These are phyloP conservation scores for Brachynemurus nebulosus DNA, from an alignment of 2,888 invertebrate species.

Conservation along the genomic window DNA sequence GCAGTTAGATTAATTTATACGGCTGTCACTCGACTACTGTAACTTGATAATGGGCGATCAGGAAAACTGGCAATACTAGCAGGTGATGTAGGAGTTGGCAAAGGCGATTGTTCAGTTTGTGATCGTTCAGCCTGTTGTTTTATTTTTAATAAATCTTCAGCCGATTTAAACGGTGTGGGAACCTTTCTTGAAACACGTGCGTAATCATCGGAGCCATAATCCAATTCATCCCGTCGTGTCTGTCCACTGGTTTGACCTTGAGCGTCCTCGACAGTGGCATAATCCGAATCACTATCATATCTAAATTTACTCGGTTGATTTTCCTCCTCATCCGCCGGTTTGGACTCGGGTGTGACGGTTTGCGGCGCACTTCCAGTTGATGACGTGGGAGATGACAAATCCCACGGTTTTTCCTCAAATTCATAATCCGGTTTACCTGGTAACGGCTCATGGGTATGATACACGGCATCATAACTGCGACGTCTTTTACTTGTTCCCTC, in stretches of 20 bases:
- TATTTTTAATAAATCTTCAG: not conserved
- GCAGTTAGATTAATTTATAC: not conserved
- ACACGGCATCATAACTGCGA: slow-evolving; percentile 65
- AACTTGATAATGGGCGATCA: slow-evolving; percentile 8
- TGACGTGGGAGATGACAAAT: slow-evolving; percentile 47
- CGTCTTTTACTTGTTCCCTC: slow-evolving; percentile 38
- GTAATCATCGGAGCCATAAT: slow-evolving; percentile 2
- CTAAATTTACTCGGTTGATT: slow-evolving; percentile 2
- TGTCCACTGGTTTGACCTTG: slow-evolving; percentile 15
- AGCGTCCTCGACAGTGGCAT: slow-evolving; percentile 12
- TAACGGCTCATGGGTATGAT: slow-evolving; percentile 73
- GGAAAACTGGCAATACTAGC: not conserved
- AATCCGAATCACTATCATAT: slow-evolving; percentile 16
- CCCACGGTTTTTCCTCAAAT: slow-evolving; percentile 71
- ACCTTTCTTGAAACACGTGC: not conserved
- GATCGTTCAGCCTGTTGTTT: not conserved
- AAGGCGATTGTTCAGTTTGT: not conserved
- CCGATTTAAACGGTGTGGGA: not conserved
- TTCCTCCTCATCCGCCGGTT: not conserved
- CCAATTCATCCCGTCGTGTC: not conserved
- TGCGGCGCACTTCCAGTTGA: slow-evolving; percentile 22
- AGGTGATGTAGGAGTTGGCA: not conserved
- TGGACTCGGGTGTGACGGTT: slow-evolving; percentile 12
- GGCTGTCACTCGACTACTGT: slow-evolving; percentile 1
- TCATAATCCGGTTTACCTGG: slow-evolving; percentile 54